Percentiles rank a stretch among this genome's conserved stretches.
Evolutionary conservation across 2,797 vertebrate species (phyloP).

Genomic region (Catamblyrhynchus diadema): DNA sequence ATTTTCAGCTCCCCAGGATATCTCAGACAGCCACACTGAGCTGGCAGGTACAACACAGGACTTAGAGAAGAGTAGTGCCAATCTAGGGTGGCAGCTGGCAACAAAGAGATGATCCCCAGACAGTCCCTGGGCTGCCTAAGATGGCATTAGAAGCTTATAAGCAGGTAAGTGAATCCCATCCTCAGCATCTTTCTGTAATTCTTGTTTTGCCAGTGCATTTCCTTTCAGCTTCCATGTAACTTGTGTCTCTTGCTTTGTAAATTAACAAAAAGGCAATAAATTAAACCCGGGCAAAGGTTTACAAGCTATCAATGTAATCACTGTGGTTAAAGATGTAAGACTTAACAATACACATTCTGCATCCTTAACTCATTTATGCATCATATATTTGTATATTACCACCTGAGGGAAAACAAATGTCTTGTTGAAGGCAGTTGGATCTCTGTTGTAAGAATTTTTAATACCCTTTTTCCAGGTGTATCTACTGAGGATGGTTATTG

Average conservation of each 20-base stretch:
- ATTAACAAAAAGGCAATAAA: neutral
- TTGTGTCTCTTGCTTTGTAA: neutral
- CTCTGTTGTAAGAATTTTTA: neutral
- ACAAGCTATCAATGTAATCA: neutral
- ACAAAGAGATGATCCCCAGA: neutral
- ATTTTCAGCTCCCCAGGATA: neutral
- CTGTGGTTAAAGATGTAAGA: neutral
- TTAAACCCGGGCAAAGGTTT: neutral
- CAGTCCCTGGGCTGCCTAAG: slow-evolving; percentile 16
- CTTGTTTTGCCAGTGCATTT: neutral
- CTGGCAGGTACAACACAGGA: neutral
- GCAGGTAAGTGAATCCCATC: neutral
- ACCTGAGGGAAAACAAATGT: neutral
- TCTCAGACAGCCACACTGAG: neutral
- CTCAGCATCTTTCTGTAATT: neutral
- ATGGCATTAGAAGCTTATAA: slow-evolving; percentile 23
- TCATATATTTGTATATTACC: neutral
- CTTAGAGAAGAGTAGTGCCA: neutral
- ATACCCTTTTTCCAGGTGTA: neutral
- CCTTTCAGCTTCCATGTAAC: neutral
- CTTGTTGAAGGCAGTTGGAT: neutral
- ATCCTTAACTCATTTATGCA: neutral
- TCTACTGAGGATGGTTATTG: neutral
- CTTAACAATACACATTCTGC: neutral
- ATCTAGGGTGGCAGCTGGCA: neutral